phyloP scores from a whole-genome alignment of 2,113 vertebrate species.

The Chloropsis hardwickii region DNA sequence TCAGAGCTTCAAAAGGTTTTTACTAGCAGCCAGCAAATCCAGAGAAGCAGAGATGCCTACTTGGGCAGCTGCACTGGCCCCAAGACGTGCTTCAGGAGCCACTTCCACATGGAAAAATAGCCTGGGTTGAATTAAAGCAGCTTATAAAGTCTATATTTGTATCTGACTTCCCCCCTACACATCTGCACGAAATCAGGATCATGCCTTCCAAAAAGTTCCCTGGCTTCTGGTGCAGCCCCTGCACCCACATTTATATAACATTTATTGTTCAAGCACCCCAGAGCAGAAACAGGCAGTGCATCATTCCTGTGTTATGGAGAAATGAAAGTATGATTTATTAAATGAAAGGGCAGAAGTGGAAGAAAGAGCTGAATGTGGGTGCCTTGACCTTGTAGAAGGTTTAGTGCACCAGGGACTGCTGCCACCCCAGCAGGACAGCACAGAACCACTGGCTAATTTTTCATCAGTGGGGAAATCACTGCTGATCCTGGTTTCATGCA shows the following conservation, averaged over 20 bases:
- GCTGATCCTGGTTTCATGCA: slow-evolving; percentile 24
- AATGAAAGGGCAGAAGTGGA: background rate
- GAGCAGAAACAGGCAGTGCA: background rate
- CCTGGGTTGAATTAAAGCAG: slow-evolving; percentile 52
- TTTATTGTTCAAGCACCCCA: background rate
- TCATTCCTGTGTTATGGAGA: background rate
- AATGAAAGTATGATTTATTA: background rate
- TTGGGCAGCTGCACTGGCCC: slow-evolving; percentile 51
- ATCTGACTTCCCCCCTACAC: slow-evolving; percentile 11
- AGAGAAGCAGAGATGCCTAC: slow-evolving; percentile 49
- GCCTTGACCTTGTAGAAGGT: background rate
- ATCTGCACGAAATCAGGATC: slow-evolving; percentile 62
- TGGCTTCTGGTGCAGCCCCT: background rate
- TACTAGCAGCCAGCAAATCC: slow-evolving; percentile 53
- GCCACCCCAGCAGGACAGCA: background rate
- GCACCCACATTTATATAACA: background rate
- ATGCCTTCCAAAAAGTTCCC: background rate
- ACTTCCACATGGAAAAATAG: slow-evolving; percentile 32
- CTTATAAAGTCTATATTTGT: slow-evolving; percentile 35
- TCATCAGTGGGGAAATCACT: background rate
- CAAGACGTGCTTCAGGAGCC: slow-evolving; percentile 34
- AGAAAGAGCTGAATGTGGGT: background rate
- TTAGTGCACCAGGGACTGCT: background rate
- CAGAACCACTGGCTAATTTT: background rate
- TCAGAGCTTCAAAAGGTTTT: slow-evolving; percentile 54